A percentile compares a stretch with the other conserved stretches of the same genome.
Evolutionary conservation across 1,140 invertebrate genomes (phyloP).

Genomic region (Marisa cornuarietis): DNA sequence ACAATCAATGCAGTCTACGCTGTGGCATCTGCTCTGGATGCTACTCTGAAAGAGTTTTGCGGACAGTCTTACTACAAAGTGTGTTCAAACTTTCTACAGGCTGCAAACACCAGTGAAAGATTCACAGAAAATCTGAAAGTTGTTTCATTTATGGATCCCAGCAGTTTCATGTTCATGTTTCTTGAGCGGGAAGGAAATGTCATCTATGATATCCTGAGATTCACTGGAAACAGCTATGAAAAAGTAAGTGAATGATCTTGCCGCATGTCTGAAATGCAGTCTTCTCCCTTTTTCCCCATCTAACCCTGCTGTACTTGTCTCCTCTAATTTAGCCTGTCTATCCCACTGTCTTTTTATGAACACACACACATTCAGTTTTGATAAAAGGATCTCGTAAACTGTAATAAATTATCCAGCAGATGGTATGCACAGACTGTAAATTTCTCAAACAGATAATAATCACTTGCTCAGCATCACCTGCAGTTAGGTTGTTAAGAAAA

Average conservation of each 20-base stretch:
- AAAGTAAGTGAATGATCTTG: constrained; percentile 32
- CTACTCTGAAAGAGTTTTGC: constrained; percentile 51
- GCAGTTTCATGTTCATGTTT: constrained; percentile 40
- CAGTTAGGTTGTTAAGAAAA: too few relatives aligned
- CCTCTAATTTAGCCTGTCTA: too few relatives aligned
- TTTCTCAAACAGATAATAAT: too few relatives aligned
- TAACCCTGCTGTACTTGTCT: too few relatives aligned
- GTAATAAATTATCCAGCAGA: too few relatives aligned
- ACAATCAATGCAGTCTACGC: constrained; percentile 60
- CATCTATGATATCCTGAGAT: constrained; percentile 45
- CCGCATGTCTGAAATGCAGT: background rate
- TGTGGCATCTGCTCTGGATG: constrained; percentile 44
- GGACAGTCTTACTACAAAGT: constrained; percentile 42
- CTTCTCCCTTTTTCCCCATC: background rate
- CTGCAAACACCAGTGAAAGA: constrained; percentile 33
- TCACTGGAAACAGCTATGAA: constrained; percentile 31
- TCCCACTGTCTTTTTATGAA: too few relatives aligned
- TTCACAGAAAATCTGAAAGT: constrained; percentile 45
- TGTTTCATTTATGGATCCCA: constrained; percentile 36
- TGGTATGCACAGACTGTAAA: too few relatives aligned
- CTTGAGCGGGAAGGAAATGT: constrained; percentile 50
- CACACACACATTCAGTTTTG: too few relatives aligned
- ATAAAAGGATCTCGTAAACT: too few relatives aligned
- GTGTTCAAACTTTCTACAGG: constrained; percentile 40
- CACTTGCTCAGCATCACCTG: too few relatives aligned